Base-by-base conservation (phyloP, 2,888 invertebrate species). In the Ormyrus pomaceus region DNA sequence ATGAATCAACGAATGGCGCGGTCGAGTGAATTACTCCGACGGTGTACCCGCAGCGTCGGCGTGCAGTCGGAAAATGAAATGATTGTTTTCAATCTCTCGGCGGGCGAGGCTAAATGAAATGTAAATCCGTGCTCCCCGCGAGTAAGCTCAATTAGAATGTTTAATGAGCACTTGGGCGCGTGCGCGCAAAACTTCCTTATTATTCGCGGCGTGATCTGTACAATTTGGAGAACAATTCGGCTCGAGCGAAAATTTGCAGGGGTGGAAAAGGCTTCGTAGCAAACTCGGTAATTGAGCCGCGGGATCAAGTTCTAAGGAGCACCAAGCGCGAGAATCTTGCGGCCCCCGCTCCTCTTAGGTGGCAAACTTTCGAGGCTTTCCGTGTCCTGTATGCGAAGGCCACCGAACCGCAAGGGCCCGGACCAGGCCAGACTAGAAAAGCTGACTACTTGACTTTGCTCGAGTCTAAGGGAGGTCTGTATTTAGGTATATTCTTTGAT, bases 221-320 rank as follows among this genome's bases (percentile, higher is more conserved):
- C 68, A 80, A 80, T 80, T 80, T 68, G 66, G 80, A 73, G 74
- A 74, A 77, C 80, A 62, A 71, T 65, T 70, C 65, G 62, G 55
- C 74, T 76, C 70, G 34, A 34, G 69, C 59, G 58, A 72, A 66
- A 81, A 77, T 74, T 65, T 70, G 61, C 51, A 13, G 34, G 8
- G 56, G 56, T 19, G 10, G 59, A 64, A 75, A 74, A 75, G 72
- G 74, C 59, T 80, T 79, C 56, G 65, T 61, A 4, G 9, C 70
- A 75, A 81, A 83, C 72, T 77, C 68, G 66, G 75, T 87, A 87
- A 87, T 87, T 87, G 87, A 88, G 79, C 86, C 85, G 82, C 75
- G 84, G 81, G 79, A 84, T 85, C 85, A 84, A 84, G 84, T 85
- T 85, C 78, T 79, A 81, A 72, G 76, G 68, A 71, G 46, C 46